Base-by-base conservation (phyloP, 2,113 vertebrate species). In the Ornithorhynchus anatinus region DNA sequence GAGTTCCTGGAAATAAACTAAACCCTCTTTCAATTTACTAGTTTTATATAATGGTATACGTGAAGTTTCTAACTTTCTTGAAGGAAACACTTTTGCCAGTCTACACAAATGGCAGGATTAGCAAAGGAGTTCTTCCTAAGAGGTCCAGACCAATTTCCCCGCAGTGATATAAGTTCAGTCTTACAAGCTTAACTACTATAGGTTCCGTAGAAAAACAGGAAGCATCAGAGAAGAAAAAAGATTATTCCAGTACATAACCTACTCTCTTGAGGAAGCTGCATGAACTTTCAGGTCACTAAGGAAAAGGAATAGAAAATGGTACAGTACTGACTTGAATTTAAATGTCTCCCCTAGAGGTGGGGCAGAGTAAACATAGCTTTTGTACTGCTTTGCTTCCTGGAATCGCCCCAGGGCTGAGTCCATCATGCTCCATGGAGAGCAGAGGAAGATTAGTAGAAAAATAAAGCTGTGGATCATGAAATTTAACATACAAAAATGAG, bases 1-100 rank as follows among this genome's bases (percentile, higher is more conserved):
- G 83, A 84, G 86, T 78, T 85, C 81, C 83, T 88, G 86, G 86
- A 88, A 88, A 88, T 84, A 85, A 64, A 85, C 85, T 83, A 88
- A 86, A 88, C 81, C 81, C 76, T 88, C 85, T 85, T 85, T 88
- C 86, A 88, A 84, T 82, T 85, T 86, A 81, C 75, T 74, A 86
- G 63, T 70, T 78, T 59, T 72, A n/a, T 86, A 86, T 79, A 86
- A 86, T 77, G 81, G 63, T 77, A 84, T 81, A 81, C 77, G 67
- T 84, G 81, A 86, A 81, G 79, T 86, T 86, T 50, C 14, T n/a
- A 86, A 81, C 79, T 86, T 86, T 88, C 86, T 82, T 77, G 78
- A 81, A 81, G 84, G 83, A 83, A 84, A 84, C 79, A 85, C 65
- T 72, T 75, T 75, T 68, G 83, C 72, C 65, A 68, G 72, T 78